Conservation (phyloP, 1,140 invertebrate genomes). For the Drosophila serrata region DNA sequence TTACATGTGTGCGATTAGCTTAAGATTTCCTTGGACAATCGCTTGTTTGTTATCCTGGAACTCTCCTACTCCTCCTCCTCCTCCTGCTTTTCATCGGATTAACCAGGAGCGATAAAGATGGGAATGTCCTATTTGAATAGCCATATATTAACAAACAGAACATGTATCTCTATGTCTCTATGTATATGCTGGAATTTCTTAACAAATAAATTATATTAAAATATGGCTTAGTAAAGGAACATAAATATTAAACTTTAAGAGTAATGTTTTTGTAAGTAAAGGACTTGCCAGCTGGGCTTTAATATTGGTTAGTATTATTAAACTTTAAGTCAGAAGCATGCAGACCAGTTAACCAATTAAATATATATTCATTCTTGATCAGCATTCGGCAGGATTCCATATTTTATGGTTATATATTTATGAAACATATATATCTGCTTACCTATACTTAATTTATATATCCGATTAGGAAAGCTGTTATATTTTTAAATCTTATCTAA, state of each 20-base stretch:
- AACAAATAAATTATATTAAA: neutral
- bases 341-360: too few species aligned
- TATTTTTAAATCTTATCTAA: too few species aligned
- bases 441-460: neutral
- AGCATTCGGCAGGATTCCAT: too few species aligned
- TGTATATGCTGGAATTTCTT: too few species aligned
- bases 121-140: neutral
- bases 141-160: neutral
- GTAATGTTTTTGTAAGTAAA: neutral
- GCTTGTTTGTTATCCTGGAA: neutral
- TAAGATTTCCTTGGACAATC: conserved; percentile 14
- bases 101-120: neutral
- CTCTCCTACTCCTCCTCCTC: neutral
- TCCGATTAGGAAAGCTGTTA: too few species aligned
- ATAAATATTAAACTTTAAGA: neutral
- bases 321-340: too few species aligned
- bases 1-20: conserved; percentile 62
- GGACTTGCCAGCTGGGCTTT: neutral
- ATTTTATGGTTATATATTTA: neutral
- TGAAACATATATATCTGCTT: neutral
- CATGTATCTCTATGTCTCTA: too few species aligned
- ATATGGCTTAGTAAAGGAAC: neutral
- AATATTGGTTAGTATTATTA: too few species aligned
- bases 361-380: too few species aligned
- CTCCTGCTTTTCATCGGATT: neutral